Base-by-base conservation (phyloP, 2,797 vertebrate species). In the Cynodonichthys magdalenae region DNA sequence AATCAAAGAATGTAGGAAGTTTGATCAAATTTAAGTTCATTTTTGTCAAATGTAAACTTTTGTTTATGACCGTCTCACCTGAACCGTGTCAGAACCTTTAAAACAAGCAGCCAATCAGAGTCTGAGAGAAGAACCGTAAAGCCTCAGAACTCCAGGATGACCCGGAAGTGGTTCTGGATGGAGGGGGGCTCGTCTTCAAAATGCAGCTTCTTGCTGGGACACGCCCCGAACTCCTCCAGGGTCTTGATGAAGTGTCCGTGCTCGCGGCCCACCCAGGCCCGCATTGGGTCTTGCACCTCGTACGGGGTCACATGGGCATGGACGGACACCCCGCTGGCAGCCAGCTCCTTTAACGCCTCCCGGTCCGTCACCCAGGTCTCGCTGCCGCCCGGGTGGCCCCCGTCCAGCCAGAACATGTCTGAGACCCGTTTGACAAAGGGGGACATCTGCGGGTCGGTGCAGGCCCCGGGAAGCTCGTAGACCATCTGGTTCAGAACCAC, bases 401-500 rank as follows among this genome's bases (percentile, higher is more conserved):
- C 98, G 65, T 99, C 98, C 83, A 99, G 83, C 97, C 97, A 99
- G 90, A 95, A 99, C 84, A 99, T 94, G 41, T 95, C 94, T 15
- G 92, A 93, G 77, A 98, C 87, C 69, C 82, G 90, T 53, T 87
- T 83, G 24, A 96, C 70, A 63, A 99, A 98, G 81, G 80, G 56
- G 1, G 90, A 79, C 56, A 92, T 83, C 64, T 89, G 91, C 9
- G 92, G 94, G 86, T 97, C 94, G 4, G 92, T 90, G 71, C 88
- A 92, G 19, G 96, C 96, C 59, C 94, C 93, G 10, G 91, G 91
- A 66, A 98, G 86, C 91, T 98, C 98, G 74, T 97, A 93, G 59
- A 96, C 92, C 73, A 99, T 91, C 86, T 99, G 98, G 90, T 99
- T 99, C 71, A 99, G 93, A 80, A 99, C 97, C 83, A 99, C 97